A percentile compares a stretch with the other conserved stretches of the same genome.
phyloP scores from a whole-genome alignment of 1,140 invertebrate species.

The Nylanderia fulva region DNA sequence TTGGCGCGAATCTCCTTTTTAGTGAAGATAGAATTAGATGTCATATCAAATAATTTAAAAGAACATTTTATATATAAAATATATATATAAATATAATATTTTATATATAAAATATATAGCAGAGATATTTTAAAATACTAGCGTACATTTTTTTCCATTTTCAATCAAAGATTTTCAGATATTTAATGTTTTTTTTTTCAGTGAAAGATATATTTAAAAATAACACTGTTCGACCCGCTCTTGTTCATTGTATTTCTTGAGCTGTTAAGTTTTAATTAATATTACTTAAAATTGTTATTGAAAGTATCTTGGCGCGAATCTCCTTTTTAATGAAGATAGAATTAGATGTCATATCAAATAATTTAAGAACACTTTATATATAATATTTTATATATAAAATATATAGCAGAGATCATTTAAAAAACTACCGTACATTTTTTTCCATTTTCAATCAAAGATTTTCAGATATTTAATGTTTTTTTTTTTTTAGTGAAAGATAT shows the following conservation, averaged over 20 bases:
- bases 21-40: no score
- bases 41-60: no score
- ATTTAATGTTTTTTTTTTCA: not conserved
- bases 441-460: not conserved
- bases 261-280: constrained; percentile 21
- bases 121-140: not conserved
- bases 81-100: no score
- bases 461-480: not conserved
- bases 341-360: no score
- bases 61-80: not conserved
- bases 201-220: not conserved
- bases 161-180: not conserved
- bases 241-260: not conserved
- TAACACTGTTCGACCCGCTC: not conserved
- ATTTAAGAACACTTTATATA: not conserved
- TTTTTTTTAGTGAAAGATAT: not conserved
- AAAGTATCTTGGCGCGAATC: not conserved
- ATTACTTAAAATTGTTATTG: not conserved
- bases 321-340: not conserved
- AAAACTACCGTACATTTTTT: not conserved
- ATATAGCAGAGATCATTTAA: constrained; percentile 1
- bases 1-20: not conserved
- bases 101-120: not conserved
- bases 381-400: not conserved
- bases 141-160: not conserved